These are phyloP conservation scores for Andricus quercusramuli DNA, from an alignment of 2,888 invertebrate genomes.

Conservation along the genomic window DNA sequence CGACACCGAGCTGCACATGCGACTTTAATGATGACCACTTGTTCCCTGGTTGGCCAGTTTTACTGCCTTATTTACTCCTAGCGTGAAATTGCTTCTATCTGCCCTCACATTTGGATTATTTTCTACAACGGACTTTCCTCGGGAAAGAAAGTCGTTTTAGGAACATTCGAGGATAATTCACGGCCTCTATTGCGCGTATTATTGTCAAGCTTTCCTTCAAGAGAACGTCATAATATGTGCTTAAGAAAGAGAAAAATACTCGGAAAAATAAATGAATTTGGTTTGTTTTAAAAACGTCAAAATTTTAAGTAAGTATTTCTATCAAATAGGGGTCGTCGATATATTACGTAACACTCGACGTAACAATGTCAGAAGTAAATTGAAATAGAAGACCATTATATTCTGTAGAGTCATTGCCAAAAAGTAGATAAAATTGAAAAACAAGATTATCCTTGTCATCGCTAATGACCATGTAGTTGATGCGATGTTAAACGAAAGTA, in stretches of 20 bases:
- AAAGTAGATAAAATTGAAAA: too few relatives aligned
- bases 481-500: too few relatives aligned
- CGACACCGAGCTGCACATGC: constrained; percentile 1
- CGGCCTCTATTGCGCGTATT: not conserved
- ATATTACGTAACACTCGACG: too few relatives aligned
- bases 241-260: not conserved
- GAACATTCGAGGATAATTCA: not conserved
- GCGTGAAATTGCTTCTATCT: constrained; percentile 19
- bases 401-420: too few relatives aligned
- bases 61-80: constrained; percentile 25
- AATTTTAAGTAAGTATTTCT: too few relatives aligned
- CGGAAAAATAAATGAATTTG: not conserved
- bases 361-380: too few relatives aligned
- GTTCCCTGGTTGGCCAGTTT: constrained; percentile 4
- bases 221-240: not conserved
- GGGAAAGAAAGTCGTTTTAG: constrained; percentile 3
- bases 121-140: constrained; percentile 1
- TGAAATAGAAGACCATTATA: too few relatives aligned
- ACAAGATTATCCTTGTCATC: too few relatives aligned
- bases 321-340: too few relatives aligned
- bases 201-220: not conserved
- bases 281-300: not conserved
- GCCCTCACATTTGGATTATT: constrained; percentile 24
- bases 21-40: constrained; percentile 34
- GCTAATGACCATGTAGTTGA: too few relatives aligned